Evolutionary conservation across 2,888 invertebrate species (phyloP).

Genomic region (Chrysodeixis includens): DNA sequence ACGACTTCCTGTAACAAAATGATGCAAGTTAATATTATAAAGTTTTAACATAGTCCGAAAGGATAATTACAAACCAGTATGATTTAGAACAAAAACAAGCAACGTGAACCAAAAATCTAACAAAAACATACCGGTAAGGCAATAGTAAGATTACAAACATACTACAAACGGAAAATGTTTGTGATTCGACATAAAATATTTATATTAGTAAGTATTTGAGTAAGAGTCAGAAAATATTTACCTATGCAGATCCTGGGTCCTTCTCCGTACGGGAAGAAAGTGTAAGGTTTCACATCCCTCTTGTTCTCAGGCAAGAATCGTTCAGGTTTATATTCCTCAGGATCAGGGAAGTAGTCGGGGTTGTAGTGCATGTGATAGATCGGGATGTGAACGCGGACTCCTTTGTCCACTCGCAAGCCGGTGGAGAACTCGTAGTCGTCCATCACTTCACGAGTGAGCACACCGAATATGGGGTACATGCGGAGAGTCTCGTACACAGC

Average conservation of each 20-base stretch:
- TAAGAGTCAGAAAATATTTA: constrained; percentile 41
- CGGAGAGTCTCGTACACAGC: constrained; percentile 73
- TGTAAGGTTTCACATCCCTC: constrained; percentile 63
- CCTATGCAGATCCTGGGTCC: constrained; percentile 74
- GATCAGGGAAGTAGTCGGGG: constrained; percentile 68
- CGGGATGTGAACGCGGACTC: constrained; percentile 68
- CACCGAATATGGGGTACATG: constrained; percentile 68
- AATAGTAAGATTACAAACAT: too few relatives aligned
- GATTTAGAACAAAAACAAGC: too few relatives aligned
- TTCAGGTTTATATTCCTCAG: constrained; percentile 68
- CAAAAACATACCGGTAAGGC: too few relatives aligned
- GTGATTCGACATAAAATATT: too few relatives aligned
- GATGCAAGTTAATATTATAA: background rate
- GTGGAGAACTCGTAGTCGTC: constrained; percentile 71
- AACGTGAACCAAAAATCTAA: too few relatives aligned
- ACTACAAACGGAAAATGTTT: too few relatives aligned
- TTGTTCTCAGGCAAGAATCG: constrained; percentile 66
- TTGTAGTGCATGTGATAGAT: constrained; percentile 67
- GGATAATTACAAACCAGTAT: too few relatives aligned
- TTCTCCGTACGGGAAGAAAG: constrained; percentile 72
- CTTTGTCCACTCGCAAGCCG: constrained; percentile 67
- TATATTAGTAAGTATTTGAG: background rate
- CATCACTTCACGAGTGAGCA: constrained; percentile 69
- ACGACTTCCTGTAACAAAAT: constrained; percentile 46
- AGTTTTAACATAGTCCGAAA: background rate